Base-by-base conservation (phyloP, 2,113 vertebrate species). In the Amblyornis subalaris region DNA sequence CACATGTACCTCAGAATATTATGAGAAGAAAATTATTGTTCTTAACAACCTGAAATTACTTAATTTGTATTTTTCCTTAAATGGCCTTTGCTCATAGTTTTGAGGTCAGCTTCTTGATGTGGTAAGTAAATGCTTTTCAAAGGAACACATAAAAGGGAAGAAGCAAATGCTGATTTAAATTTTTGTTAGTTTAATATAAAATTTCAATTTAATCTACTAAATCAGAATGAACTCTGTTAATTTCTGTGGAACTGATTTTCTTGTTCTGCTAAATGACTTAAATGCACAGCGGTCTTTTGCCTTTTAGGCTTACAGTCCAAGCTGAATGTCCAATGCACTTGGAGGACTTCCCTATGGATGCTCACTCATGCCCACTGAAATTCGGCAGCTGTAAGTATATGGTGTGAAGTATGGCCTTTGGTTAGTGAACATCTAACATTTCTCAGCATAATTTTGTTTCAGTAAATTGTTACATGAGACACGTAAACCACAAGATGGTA, bases 321-420 rank as follows among this genome's bases (percentile, higher is more conserved):
- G 99, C 99, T 74, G 99, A 99, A 98, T 99, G 99, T 96, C 99
- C 99, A 71, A 99, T 99, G 99, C 99, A 99, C 96, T 98, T 99
- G 96, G 99, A 99, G 96, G 99, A 99, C 96, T 99, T 99, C 96
- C 99, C 99, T 81, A 99, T 99, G 99, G 99, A 99, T 97, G 99
- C 99, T 85, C 99, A 99, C 96, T 99, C 99, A 17, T 99, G 99
- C 96, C 99, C 99, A 70, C 98, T 99, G 95, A 99, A 99, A 98
- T 99, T 99, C 97, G 99, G 99, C 98, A 99, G 99, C 98, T 99
- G 99, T 99, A 98, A 99, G 99, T 99, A 98, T 85, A 78, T 90
- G 79, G 78, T 33, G 35, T 93, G 57, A 90, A 44, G 2, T 77
- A 45, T 2, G 78, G 80, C n/a, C 50, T 48, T 73, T 76, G 31